Conservation (phyloP, 1,140 invertebrate genomes). For the Zelostemma sp. region DNA sequence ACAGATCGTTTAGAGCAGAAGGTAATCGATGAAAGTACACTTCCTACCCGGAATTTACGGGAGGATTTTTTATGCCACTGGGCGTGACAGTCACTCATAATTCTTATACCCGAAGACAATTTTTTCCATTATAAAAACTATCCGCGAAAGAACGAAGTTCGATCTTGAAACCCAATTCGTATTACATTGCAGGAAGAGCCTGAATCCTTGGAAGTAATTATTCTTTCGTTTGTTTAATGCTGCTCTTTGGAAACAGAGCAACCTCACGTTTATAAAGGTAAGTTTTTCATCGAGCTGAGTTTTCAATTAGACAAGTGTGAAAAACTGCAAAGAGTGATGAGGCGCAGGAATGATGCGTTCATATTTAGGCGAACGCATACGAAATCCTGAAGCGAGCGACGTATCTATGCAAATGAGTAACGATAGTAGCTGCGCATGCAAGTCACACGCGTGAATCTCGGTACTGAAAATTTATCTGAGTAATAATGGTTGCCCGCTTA, state of each 20-base stretch:
- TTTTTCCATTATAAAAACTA: background rate
- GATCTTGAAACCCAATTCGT: background rate
- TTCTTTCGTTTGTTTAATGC: slow-evolving; percentile 50
- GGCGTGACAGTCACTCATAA: background rate
- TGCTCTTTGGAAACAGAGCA: slow-evolving; percentile 69
- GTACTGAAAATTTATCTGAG: slow-evolving; percentile 11
- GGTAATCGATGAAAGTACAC: slow-evolving; percentile 8
- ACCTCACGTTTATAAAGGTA: slow-evolving; percentile 80
- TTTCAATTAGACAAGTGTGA: background rate
- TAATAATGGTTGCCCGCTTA: slow-evolving; percentile 8
- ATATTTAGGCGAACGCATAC: slow-evolving; percentile 3
- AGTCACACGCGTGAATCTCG: slow-evolving; percentile 10
- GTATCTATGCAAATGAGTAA: slow-evolving; percentile 16
- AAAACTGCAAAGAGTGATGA: background rate
- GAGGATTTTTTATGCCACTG: background rate
- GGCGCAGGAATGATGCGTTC: background rate
- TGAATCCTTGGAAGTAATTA: slow-evolving; percentile 10
- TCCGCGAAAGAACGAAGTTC: background rate
- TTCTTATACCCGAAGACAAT: background rate
- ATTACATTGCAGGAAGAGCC: background rate
- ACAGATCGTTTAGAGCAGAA: slow-evolving; percentile 9
- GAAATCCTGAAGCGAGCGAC: slow-evolving; percentile 3
- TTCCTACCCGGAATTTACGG: background rate
- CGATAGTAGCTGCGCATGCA: slow-evolving; percentile 15
- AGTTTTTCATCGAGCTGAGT: slow-evolving; percentile 42